Evolutionary conservation across 2,113 vertebrate species (phyloP).

Genomic region (Athene cunicularia): DNA sequence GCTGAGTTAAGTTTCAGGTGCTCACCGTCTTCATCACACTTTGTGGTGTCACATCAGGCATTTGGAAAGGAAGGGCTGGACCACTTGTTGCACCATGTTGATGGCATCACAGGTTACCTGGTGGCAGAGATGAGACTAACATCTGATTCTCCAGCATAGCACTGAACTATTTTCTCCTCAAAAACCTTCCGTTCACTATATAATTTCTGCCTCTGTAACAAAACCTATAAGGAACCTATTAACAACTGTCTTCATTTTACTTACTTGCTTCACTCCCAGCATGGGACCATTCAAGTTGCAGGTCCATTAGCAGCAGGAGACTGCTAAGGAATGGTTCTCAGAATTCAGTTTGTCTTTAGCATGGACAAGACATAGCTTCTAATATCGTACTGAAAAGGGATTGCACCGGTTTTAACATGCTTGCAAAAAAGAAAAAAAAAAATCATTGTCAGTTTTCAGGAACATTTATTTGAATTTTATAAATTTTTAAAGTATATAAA

Average conservation of each 20-base stretch:
- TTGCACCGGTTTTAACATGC: not conserved
- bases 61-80: not conserved
- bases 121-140: not conserved
- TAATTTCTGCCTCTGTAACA: not conserved
- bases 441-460: not conserved
- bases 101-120: not conserved
- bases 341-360: not conserved
- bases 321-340: not conserved
- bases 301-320: not conserved
- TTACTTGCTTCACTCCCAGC: not conserved
- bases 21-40: rapidly evolving
- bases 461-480: not conserved
- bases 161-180: not conserved
- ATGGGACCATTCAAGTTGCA: not conserved
- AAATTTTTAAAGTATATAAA: not conserved
- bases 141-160: not conserved
- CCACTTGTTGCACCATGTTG: not conserved
- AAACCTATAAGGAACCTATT: not conserved
- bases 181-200: not conserved
- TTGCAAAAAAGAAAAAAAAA: not conserved
- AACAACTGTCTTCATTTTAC: not conserved
- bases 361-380: not conserved
- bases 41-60: rapidly evolving
- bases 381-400: not conserved
- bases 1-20: not conserved